Evolutionary conservation across 2,888 invertebrate genomes (phyloP), one percentile per base, ranked within the genome.

Genomic region (Magallana nippona): DNA sequence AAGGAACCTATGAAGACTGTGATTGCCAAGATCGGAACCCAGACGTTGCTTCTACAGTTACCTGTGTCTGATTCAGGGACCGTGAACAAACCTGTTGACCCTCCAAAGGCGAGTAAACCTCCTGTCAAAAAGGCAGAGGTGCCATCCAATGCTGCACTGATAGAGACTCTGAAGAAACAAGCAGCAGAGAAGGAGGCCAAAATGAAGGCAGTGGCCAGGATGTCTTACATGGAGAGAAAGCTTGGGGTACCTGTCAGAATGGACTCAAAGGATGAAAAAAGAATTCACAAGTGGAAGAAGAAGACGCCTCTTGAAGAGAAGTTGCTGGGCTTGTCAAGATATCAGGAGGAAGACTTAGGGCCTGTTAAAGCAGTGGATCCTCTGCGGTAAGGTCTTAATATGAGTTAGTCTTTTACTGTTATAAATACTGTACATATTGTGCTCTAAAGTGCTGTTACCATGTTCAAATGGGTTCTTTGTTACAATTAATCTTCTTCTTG

Each of bases 1-100:
- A 79, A 77, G 32, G 84, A 60, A 60, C 82, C 82, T 32, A 78
- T 85, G 2, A 85, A 85, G 22, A 83, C 83, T 5, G 80, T 86
- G 15, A 58, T 79, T 5, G 85, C 82, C 22, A 85, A 80, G 60
- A 79, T 86, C 19, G 85, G 85, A 15, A 83, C 60, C 13, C 83
- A 84, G 78, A 84, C 78, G 1, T 62, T 84, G n/a, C 19, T 84
- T 32, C 56, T 84, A 19, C 84, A 84, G n/a, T 55, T 84, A 15
- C 84, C 84, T 5, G 78, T 81, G 11, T 55, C 78, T 15, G 81
- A 84, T 27, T 27, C 57, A 57, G 57, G 27, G 56, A 19, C 56
- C 8, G 8, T 22, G 22, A 27, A 27, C 56, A 55, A 79, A 56
- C 10, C 79, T 56, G 19, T 10, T n/a, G 78, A 57, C 32, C 56